Percentiles rank a stretch among this genome's conserved stretches.
These are phyloP conservation scores for Acropora tenuis DNA, from an alignment of 64 coral and sea anemone genomes.

Conservation along the genomic window DNA sequence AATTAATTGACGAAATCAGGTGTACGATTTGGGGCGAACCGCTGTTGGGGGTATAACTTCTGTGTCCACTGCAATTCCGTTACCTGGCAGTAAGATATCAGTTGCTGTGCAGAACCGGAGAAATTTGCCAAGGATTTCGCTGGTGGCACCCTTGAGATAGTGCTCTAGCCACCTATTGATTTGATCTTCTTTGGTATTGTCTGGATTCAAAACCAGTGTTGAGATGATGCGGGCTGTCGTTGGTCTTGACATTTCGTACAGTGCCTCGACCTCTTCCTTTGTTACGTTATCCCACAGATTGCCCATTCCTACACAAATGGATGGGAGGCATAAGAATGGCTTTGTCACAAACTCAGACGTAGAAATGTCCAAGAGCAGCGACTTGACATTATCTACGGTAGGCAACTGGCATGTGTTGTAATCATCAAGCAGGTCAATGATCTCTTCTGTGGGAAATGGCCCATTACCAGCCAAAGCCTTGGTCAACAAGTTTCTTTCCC, in stretches of 20 bases:
- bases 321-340: conserved; percentile 28
- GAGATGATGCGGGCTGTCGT: conserved; percentile 21
- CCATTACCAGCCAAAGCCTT: conserved; percentile 24
- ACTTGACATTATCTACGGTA: conserved; percentile 33
- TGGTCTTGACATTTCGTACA: conserved; percentile 58
- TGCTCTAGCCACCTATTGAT: conserved; percentile 56
- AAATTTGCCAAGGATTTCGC: conserved; percentile 32
- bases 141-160: conserved; percentile 39
- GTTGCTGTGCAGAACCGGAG: conserved; percentile 58
- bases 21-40: conserved; percentile 37
- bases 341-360: conserved; percentile 48
- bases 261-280: conserved; percentile 19
- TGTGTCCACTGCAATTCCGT: not conserved
- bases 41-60: conserved; percentile 12
- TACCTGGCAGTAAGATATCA: conserved; percentile 20
- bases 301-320: conserved; percentile 49
- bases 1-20: conserved; percentile 36
- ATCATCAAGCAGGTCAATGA: conserved; percentile 61
- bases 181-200: conserved; percentile 31
- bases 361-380: not conserved
- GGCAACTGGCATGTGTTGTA: conserved; percentile 38
- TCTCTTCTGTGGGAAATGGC: conserved; percentile 17
- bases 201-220: conserved; percentile 12
- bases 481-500: conserved; percentile 34
- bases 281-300: conserved; percentile 38